Percentiles rank a stretch among this genome's conserved stretches.
Evolutionary conservation across 2,888 invertebrate genomes (phyloP).

Genomic region (Epirrita christyi): DNA sequence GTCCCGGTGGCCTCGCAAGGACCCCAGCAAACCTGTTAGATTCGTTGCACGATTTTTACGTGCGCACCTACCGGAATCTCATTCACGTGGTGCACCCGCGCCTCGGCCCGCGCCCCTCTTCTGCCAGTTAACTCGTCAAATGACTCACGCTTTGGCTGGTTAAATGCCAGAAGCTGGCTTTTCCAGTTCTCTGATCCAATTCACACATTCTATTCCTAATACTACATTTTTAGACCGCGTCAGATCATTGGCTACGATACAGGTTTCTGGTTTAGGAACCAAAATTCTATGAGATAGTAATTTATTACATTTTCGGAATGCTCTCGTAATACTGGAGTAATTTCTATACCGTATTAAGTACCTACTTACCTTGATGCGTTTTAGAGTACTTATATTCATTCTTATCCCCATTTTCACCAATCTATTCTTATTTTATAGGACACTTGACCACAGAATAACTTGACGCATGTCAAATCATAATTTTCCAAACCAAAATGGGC

Average conservation of each 20-base stretch:
- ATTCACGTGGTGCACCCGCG: conserved; percentile 78
- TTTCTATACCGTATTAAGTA: too few species aligned
- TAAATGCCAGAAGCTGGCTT: conserved; percentile 81
- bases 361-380: too few species aligned
- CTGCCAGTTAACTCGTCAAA: conserved; percentile 82
- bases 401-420: too few species aligned
- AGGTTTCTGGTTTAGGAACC: conserved; percentile 13
- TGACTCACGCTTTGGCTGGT: conserved; percentile 80
- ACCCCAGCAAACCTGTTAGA: conserved; percentile 85
- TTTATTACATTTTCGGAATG: not conserved
- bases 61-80: conserved; percentile 84
- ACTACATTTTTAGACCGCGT: conserved; percentile 33
- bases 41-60: conserved; percentile 85
- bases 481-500: too few species aligned
- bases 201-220: conserved; percentile 71
- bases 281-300: not conserved
- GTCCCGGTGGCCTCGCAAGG: conserved; percentile 84
- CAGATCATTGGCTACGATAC: conserved; percentile 19
- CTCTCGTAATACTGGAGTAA: too few species aligned
- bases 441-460: too few species aligned
- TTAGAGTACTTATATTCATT: too few species aligned
- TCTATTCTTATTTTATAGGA: too few species aligned
- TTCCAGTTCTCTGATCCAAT: conserved; percentile 81
- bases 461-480: too few species aligned
- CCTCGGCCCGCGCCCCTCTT: conserved; percentile 60